phyloP scores from a whole-genome alignment of 2,113 vertebrate species.

The Macroglossus sobrinus region DNA sequence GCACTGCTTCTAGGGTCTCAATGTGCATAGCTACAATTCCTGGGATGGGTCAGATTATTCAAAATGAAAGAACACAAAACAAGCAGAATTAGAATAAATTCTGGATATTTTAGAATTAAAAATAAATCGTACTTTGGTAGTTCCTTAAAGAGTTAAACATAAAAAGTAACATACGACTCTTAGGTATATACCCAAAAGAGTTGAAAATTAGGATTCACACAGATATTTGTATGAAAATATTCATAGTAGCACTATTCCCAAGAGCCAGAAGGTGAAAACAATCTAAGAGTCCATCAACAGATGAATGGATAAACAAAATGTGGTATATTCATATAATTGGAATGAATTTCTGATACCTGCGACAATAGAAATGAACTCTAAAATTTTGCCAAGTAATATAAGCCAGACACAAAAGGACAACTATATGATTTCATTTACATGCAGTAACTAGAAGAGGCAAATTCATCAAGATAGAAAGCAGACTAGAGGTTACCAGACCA shows the following conservation, averaged over 20 bases:
- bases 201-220: conserved; percentile 15
- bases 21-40: conserved; percentile 99
- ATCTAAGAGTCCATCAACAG: neutral
- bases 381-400: conserved; percentile 21
- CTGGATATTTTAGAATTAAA: conserved; percentile 47
- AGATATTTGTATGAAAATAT: neutral
- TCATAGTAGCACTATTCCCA: neutral
- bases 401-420: conserved; percentile 6
- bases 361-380: neutral
- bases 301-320: neutral
- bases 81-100: conserved; percentile 34
- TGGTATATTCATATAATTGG: neutral
- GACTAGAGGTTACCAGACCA: neutral
- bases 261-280: neutral
- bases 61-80: conserved; percentile 53
- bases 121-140: neutral
- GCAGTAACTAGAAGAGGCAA: neutral
- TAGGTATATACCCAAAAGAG: neutral
- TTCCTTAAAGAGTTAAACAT: conserved; percentile 34
- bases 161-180: neutral
- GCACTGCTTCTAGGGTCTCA: conserved; percentile 95
- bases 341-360: neutral
- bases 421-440: neutral
- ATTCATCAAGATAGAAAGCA: conserved; percentile 30
- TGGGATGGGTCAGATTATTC: conserved; percentile 75